Evolutionary conservation across 2,888 invertebrate genomes (phyloP).

Genomic region (Ochropleura plecta): DNA sequence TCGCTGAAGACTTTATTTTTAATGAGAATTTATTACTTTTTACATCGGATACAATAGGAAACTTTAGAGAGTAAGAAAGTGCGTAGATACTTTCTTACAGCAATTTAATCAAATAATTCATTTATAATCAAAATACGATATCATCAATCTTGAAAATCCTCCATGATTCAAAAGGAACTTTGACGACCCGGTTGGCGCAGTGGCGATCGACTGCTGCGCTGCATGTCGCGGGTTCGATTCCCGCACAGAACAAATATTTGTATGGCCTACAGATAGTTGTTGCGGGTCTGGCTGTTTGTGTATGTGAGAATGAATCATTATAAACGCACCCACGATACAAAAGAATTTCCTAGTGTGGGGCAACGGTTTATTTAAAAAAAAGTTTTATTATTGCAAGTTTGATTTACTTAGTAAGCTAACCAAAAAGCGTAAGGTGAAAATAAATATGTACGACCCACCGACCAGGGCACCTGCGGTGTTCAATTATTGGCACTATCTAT

Average conservation of each 20-base stretch:
- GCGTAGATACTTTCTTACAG: neutral
- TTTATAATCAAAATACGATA: neutral
- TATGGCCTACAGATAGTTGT: too few species aligned
- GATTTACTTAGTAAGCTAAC: neutral
- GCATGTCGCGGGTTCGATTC: too few species aligned
- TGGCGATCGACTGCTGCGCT: too few species aligned
- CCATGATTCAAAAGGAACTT: neutral
- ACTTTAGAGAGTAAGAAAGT: neutral
- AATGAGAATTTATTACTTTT: neutral
- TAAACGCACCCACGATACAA: too few species aligned
- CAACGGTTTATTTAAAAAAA: neutral
- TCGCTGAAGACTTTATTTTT: conserved; percentile 15
- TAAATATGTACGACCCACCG: neutral
- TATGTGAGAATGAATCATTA: too few species aligned
- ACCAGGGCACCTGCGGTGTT: conserved; percentile 46
- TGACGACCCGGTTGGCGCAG: too few species aligned
- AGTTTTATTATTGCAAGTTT: conserved; percentile 1
- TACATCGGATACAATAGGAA: neutral
- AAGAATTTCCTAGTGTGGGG: too few species aligned
- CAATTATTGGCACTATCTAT: conserved; percentile 51
- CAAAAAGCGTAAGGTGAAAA: conserved; percentile 24
- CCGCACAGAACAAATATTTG: too few species aligned
- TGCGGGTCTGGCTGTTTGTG: too few species aligned
- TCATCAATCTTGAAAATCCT: neutral
- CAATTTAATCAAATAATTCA: too few species aligned